phyloP scores from a whole-genome alignment of 2,888 invertebrate species.

The Yponomeuta cagnagella region DNA sequence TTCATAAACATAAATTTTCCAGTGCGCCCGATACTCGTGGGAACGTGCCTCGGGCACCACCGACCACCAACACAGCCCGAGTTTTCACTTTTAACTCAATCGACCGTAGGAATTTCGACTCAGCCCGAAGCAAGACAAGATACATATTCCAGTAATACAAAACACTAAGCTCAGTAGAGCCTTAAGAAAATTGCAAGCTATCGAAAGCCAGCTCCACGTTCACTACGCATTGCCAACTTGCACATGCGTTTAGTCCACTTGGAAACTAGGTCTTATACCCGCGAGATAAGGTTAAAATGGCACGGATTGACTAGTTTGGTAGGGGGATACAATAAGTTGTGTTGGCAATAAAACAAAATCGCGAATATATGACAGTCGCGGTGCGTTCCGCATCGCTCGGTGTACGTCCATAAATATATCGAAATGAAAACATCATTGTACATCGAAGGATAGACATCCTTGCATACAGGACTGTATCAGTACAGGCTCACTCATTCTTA shows the following conservation, averaged over 20 bases:
- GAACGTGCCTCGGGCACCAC: slow-evolving; percentile 56
- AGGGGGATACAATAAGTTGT: slow-evolving; percentile 18
- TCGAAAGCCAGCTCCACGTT: slow-evolving; percentile 31
- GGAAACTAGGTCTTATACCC: neutral
- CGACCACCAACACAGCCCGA: slow-evolving; percentile 69
- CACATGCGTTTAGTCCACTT: neutral
- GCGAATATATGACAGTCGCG: slow-evolving; percentile 36
- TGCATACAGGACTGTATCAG: neutral
- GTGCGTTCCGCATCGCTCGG: slow-evolving; percentile 16
- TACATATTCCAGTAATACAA: slow-evolving; percentile 10
- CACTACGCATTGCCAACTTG: neutral
- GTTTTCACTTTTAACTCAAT: slow-evolving; percentile 65
- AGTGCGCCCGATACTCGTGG: slow-evolving; percentile 66
- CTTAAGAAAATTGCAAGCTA: slow-evolving; percentile 58
- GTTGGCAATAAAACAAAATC: slow-evolving; percentile 59
- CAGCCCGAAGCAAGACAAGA: slow-evolving; percentile 25
- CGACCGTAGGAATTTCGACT: slow-evolving; percentile 33
- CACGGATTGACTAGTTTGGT: slow-evolving; percentile 29
- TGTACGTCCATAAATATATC: slow-evolving; percentile 52
- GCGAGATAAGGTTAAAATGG: slow-evolving; percentile 14
- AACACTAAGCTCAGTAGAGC: slow-evolving; percentile 35
- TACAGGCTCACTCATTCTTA: no score
- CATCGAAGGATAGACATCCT: slow-evolving; percentile 18
- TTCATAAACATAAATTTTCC: slow-evolving; percentile 74
- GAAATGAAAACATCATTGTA: slow-evolving; percentile 51